Base-by-base conservation (phyloP, 2,113 vertebrate genomes). In the Cynocephalus volans region DNA sequence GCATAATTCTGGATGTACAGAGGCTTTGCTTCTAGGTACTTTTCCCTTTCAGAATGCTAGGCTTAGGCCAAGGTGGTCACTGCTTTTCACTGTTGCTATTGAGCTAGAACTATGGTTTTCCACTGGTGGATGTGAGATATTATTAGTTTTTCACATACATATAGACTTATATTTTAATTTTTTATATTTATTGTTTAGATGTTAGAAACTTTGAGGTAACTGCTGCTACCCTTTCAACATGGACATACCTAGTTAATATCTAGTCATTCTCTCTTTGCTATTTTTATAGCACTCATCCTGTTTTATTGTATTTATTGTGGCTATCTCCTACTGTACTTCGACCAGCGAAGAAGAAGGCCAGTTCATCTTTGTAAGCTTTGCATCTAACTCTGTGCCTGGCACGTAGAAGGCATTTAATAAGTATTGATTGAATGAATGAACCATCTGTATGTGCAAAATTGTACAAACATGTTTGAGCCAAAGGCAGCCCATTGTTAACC, bases 381-480 rank as follows among this genome's bases (percentile, higher is more conserved):
- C 23, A 58, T 50, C n/a, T 88, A 67, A 72, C 85, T 95, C 1
- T 21, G 88, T 95, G 88, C 92, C 95, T 81, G 77, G 79, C 64
- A 86, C 84, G 41, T 73, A 92, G 75, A 92, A 87, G 85, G 52
- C 65, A 80, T 91, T 92, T 67, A 86, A 28, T 58, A 85, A 83
- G 28, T 77, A 33, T 26, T 90, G 52, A 28, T 8, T 80, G 52
- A 81, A 33, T 94, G 92, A 96, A 95, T 80, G 73, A 94, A 88
- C 41, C 83, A 19, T 90, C 93, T 93, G 89, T 91, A 56, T 28
- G 21, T 87, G 45, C 73, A 89, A 41, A 94, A 94, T 93, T 28
- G 1, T 70, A 31, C 89, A 88, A 45, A 76, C 58, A 52, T 89
- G 80, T 75, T 77, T 77, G 67, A 82, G 82, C 82, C 48, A 77